These are phyloP conservation scores for Brachionichthys hirsutus DNA, from an alignment of 2,113 vertebrate genomes.

Conservation along the genomic window DNA sequence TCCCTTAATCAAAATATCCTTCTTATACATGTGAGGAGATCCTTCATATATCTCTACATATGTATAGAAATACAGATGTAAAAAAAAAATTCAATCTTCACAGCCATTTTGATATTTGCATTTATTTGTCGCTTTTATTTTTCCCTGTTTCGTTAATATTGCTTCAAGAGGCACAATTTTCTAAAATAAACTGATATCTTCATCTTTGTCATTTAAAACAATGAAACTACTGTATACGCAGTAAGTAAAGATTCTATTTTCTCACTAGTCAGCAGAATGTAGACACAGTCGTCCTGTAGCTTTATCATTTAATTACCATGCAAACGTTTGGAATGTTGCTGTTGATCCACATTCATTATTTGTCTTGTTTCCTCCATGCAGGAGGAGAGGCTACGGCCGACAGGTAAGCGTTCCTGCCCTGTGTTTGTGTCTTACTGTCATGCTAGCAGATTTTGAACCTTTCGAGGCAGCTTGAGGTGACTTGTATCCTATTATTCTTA, in stretches of 20 bases:
- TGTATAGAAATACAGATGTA: too few relatives aligned
- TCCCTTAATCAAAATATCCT: slow-evolving; percentile 29
- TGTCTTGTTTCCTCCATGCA: slow-evolving; percentile 52
- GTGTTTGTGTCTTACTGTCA: slow-evolving; percentile 41
- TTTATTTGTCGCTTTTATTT: slow-evolving; percentile 38
- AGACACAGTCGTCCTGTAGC: slow-evolving; percentile 18
- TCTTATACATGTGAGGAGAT: slow-evolving; percentile 43
- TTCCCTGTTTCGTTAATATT: slow-evolving; percentile 45
- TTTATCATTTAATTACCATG: slow-evolving; percentile 41
- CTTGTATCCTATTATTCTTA: slow-evolving; percentile 63
- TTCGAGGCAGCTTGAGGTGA: slow-evolving; percentile 28
- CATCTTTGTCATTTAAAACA: slow-evolving; percentile 46
- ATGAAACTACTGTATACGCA: slow-evolving; percentile 58
- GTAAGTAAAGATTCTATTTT: slow-evolving; percentile 63
- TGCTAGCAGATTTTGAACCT: slow-evolving; percentile 42
- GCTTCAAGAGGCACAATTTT: slow-evolving; percentile 29
- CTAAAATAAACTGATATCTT: slow-evolving; percentile 41
- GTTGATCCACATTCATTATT: slow-evolving; percentile 54
- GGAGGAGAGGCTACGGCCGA: slow-evolving; percentile 63
- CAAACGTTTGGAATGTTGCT: slow-evolving; percentile 37
- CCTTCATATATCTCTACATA: slow-evolving; percentile 17
- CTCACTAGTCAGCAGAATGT: slow-evolving; percentile 60
- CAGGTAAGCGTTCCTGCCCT: slow-evolving; percentile 63
- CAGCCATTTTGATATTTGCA: slow-evolving; percentile 39
- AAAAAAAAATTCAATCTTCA: slow-evolving; percentile 33